These are phyloP conservation scores for Oreochromis niloticus DNA, from an alignment of 2,113 vertebrate genomes.

Conservation along the genomic window DNA sequence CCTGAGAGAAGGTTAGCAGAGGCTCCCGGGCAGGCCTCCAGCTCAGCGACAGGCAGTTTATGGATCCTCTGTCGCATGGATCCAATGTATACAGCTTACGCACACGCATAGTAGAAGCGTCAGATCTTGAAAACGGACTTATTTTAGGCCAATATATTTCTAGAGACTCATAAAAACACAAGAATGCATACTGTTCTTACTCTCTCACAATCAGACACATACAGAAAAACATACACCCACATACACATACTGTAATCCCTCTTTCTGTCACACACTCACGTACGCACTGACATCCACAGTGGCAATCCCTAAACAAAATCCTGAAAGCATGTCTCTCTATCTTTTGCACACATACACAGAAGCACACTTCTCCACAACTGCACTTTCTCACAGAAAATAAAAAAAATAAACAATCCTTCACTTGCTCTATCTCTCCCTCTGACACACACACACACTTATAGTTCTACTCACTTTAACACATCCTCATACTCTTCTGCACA, in stretches of 20 bases:
- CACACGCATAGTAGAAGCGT: not conserved
- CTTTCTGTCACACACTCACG: slow-evolving; percentile 5
- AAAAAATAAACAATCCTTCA: slow-evolving; percentile 6
- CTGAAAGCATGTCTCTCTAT: not conserved
- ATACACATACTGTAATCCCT: slow-evolving; percentile 14
- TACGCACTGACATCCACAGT: not conserved
- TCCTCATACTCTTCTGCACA: not conserved
- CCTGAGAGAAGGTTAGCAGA: slow-evolving; percentile 27
- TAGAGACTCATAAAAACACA: not conserved
- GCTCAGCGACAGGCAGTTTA: not conserved
- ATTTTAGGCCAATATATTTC: not conserved
- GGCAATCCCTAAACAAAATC: slow-evolving; percentile 28
- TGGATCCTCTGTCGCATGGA: not conserved
- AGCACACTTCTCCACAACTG: not conserved
- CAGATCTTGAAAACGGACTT: not conserved
- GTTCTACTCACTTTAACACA: not conserved
- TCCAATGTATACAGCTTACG: not conserved
- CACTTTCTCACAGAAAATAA: slow-evolving; percentile 3
- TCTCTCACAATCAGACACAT: not conserved
- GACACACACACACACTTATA: not conserved
- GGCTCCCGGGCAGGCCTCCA: slow-evolving; percentile 30
- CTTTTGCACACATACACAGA: not conserved
- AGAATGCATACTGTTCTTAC: not conserved
- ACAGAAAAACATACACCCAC: not conserved
- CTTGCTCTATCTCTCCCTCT: not conserved